Evolutionary conservation across 2,797 vertebrate genomes (phyloP).

Genomic region (Poecilia picta): DNA sequence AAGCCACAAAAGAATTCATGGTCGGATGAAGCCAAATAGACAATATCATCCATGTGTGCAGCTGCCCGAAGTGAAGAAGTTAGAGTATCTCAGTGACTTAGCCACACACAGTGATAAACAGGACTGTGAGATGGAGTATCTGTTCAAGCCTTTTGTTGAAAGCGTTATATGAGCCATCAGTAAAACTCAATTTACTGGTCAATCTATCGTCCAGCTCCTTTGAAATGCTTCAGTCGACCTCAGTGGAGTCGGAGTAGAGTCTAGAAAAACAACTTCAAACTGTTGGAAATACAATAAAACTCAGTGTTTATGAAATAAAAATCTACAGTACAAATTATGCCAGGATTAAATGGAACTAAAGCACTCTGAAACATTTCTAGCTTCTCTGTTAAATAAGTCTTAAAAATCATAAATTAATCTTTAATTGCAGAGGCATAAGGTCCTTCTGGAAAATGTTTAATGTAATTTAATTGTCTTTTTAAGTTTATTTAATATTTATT

Average conservation of each 20-base stretch:
- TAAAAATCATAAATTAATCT: not conserved
- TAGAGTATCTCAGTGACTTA: conserved; percentile 23
- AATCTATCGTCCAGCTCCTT: conserved; percentile 8
- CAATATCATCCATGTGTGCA: conserved; percentile 35
- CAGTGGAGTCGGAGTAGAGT: conserved; percentile 13
- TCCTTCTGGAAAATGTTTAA: not conserved
- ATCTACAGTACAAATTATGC: too few species aligned
- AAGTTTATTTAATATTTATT: not conserved
- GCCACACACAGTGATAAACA: conserved; percentile 33
- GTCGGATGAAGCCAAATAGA: conserved; percentile 39
- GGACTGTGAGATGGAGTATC: conserved; percentile 20
- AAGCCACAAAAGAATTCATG: conserved; percentile 28
- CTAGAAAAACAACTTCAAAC: not conserved
- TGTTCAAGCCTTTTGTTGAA: conserved; percentile 10
- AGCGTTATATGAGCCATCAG: conserved; percentile 19
- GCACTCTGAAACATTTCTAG: too few species aligned
- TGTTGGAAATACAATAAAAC: not conserved
- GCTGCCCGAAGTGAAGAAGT: conserved; percentile 23
- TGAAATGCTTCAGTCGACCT: conserved; percentile 18
- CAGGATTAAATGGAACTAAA: too few species aligned
- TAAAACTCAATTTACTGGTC: conserved; percentile 30
- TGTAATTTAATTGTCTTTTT: not conserved
- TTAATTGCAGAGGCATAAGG: not conserved
- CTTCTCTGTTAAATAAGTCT: too few species aligned
- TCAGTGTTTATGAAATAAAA: not conserved